phyloP scores from a whole-genome alignment of 2,888 invertebrate genomes.

The Spodoptera exigua region DNA sequence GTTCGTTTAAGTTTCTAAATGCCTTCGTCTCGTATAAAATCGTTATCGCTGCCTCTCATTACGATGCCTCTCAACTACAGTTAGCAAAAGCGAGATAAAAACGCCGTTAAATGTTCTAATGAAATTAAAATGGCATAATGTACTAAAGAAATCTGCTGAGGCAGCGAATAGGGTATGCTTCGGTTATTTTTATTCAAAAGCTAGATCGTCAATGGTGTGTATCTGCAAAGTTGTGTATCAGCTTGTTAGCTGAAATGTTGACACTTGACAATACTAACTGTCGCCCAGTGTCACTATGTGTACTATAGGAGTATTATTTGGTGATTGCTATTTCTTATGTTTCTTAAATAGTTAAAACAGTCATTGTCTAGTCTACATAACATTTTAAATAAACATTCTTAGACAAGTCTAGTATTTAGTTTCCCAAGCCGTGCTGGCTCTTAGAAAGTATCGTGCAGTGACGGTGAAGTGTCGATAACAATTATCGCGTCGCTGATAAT shows the following conservation, averaged over 20 bases:
- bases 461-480: slow-evolving; percentile 47
- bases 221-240: too few relatives aligned
- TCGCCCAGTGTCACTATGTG: too few relatives aligned
- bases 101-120: slow-evolving; percentile 35
- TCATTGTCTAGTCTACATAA: too few relatives aligned
- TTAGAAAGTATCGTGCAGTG: slow-evolving; percentile 52
- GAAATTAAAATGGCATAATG: slow-evolving; percentile 41
- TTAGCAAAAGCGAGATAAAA: slow-evolving; percentile 56
- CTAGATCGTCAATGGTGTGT: slow-evolving; percentile 13
- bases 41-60: slow-evolving; percentile 49
- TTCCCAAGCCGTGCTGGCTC: slow-evolving; percentile 34
- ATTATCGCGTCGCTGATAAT: slow-evolving; percentile 56
- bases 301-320: too few relatives aligned
- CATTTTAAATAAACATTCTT: slow-evolving; percentile 15
- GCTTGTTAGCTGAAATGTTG: too few relatives aligned
- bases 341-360: too few relatives aligned
- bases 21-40: slow-evolving; percentile 38
- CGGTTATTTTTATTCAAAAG: background rate
- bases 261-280: too few relatives aligned
- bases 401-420: slow-evolving; percentile 12
- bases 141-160: slow-evolving; percentile 13
- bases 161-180: slow-evolving; percentile 6
- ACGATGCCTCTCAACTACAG: slow-evolving; percentile 45
- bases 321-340: too few relatives aligned
- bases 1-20: slow-evolving; percentile 58